Evolutionary conservation across 2,888 invertebrate genomes (phyloP), one percentile per base, ranked within the genome.

Genomic region (Shargacucullia verbasci): DNA sequence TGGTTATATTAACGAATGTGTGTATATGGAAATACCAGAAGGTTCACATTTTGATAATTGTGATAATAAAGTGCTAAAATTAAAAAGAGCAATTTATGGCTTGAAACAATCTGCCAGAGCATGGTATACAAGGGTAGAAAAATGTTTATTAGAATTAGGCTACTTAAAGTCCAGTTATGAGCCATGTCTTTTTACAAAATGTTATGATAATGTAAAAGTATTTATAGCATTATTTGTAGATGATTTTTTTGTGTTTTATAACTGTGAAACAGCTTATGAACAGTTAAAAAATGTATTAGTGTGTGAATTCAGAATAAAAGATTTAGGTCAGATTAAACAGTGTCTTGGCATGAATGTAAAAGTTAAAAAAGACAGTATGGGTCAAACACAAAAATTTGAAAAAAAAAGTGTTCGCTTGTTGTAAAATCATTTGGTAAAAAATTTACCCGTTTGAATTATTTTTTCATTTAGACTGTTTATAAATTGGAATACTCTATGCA

Each of bases 161-260:
- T 56, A 8, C 25, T 44, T 31, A 31, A 59, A 35, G 9, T 52
- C 52, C 11, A 10, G 38, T 3, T 53, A 52, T 58, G 52, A 59
- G 8, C 58, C 58, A 4, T 59, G 58, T 53, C 14, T 59, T 0
- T 59, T 47, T 43, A n/a, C 47, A 11, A 52, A 46, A 8, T 13
- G 1, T 43, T 1, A 29, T 2, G 10, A 47, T 3, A 38, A 59
- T 44, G 37, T 33, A 0, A 59, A 31, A 5, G 8, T 59, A 8
- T 47, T 39, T 12, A 15, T 59, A 3, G 56, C 60, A 6, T 8
- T 56, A 5, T 52, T 47, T 52, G 52, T 59, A 0, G 58, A 58
- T 43, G 52, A 45, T 54, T 59, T 54, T 46, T 49, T 59, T 55
- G 49, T 62, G 9, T 63, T 59, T 11, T 59, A 47, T n/a, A n/a